Evolutionary conservation across 2,888 invertebrate genomes (phyloP).

Genomic region (Panorpa germanica): DNA sequence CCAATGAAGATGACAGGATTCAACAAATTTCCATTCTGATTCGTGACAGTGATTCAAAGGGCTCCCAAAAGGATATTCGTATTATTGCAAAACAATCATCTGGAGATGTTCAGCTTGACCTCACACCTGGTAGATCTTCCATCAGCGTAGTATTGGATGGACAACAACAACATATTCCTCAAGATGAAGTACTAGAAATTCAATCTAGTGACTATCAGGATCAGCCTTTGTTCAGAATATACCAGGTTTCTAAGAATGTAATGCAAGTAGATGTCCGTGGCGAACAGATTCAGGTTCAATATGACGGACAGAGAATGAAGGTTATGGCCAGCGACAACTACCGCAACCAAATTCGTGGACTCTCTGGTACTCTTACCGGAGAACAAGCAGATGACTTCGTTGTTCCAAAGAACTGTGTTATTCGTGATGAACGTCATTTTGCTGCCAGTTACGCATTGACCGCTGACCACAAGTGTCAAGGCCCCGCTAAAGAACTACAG

Average conservation of each 20-base stretch:
- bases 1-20: constrained; percentile 19
- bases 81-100: constrained; percentile 22
- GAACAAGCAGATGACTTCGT: constrained; percentile 36
- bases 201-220: no score
- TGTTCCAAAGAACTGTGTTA: constrained; percentile 32
- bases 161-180: constrained; percentile 17
- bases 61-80: constrained; percentile 25
- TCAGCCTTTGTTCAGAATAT: constrained; percentile 25
- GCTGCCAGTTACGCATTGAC: constrained; percentile 34
- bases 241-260: constrained; percentile 28
- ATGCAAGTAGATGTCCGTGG: constrained; percentile 31
- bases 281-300: constrained; percentile 28
- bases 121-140: no score
- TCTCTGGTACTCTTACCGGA: constrained; percentile 45
- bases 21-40: constrained; percentile 20
- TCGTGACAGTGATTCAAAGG: constrained; percentile 20
- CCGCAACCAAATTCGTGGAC: constrained; percentile 35
- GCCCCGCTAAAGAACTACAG: constrained; percentile 24
- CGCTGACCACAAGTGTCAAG: constrained; percentile 24
- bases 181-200: constrained; percentile 19
- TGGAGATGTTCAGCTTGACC: constrained; percentile 17
- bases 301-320: constrained; percentile 37
- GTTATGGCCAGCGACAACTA: constrained; percentile 24
- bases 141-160: no score
- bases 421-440: constrained; percentile 31